Evolutionary conservation across 1,140 invertebrate species (phyloP), one percentile per base, ranked within the genome.

Genomic region (Tetranychus cinnabarinus): DNA sequence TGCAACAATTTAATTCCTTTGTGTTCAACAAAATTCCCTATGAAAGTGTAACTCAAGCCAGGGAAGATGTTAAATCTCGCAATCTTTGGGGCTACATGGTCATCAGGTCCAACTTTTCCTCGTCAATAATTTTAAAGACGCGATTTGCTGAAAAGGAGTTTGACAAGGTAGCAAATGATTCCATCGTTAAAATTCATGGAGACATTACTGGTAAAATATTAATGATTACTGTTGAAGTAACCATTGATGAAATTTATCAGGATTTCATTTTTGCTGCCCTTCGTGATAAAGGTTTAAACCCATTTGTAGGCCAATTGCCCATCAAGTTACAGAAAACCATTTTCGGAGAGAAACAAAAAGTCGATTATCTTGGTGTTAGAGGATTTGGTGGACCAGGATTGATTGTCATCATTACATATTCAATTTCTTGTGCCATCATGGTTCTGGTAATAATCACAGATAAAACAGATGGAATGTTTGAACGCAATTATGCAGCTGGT

Each of bases 401-500:
- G 5, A 33, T 59, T 34, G 36, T 59, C 1, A 48, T 59, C 39
- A 59, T 59, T 7, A 46, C 42, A 7, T 59, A 59, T 46, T 59
- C 57, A 5, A 35, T 59, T 15, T 59, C 57, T 6, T 59, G 31
- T 59, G 57, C 57, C 33, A 13, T 56, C 10, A 56, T 37, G 33
- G 55, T 35, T 13, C 36, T 56, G 36, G 33, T 33, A 1, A 36
- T 56, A n/a, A 36, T 56, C 10, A 35, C 36, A 1, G 90, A 95
- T 70, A 78, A 86, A 65, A 88, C 85, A 62, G 87, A 90, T 72
- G 87, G 87, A 35, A 73, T 90, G 13, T 69, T 90, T 66, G 87
- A 91, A 71, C 75, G 88, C 59, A 86, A 85, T 55, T 85, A 86
- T 80, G 86, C 90, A 0, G 84, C 84, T 39, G 88, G 88, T 58